Evolutionary conservation across 2,113 vertebrate genomes (phyloP), one percentile per base, ranked within the genome.

Genomic region (Lagopus leucura): DNA sequence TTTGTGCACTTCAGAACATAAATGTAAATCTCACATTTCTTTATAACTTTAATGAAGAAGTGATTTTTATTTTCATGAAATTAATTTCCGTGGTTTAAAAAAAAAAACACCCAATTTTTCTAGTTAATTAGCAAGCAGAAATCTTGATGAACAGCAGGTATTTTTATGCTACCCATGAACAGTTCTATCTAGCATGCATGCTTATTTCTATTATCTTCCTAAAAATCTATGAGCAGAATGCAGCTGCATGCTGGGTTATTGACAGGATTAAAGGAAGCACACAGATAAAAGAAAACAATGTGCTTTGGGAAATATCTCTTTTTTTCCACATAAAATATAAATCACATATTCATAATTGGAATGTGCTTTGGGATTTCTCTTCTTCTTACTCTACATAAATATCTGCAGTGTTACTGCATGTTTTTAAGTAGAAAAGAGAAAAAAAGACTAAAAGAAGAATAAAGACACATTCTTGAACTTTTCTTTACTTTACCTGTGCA

Each of bases 281-380:
- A 89, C 17, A 84, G 94, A 93, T 88, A 94, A 94, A 97, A 94
- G 82, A 94, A 92, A 95, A 96, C 76, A 92, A 86, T 73, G 70
- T 94, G 57, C 87, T 92, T 87, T 76, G 9, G 20, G 79, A 94
- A 94, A 96, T 82, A 89, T 94, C 66, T 84, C 27, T 79, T 94
- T 89, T 89, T 94, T 76, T 20, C 54, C 73, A 28, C 32, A 82
- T 94, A 84, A 96, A 93, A 95, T 86, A 92, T 89, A 95, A 95
- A 92, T 89, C 91, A 94, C 52, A 84, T 94, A 71, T 89, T 89
- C 45, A 66, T 92, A 93, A 96, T 67, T 94, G 75, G 54, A 94
- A 93, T 71, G 66, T 90, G 85, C 30, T 93, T 93, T 87, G 86
- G 66, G 94, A 93, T 88, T 90, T 89, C 66, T 93, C 25, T 69